Conservation (phyloP, 2,888 invertebrate species). For the Plusia festucae region DNA sequence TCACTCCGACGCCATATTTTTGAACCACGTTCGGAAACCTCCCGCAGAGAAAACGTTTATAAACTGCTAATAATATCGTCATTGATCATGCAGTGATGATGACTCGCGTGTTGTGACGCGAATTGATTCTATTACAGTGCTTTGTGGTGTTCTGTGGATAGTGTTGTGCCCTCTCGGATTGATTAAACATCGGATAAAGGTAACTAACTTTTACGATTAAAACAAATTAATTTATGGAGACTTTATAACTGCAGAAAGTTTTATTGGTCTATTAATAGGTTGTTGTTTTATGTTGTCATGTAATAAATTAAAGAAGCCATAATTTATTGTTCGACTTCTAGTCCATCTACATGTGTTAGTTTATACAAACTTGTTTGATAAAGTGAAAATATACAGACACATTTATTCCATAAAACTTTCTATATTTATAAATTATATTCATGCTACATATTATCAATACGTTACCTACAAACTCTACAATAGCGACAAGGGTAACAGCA, state of each 20-base stretch:
- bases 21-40: conserved; percentile 51
- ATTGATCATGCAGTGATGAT: conserved; percentile 62
- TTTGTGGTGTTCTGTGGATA: conserved; percentile 55
- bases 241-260: neutral
- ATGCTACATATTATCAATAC: neutral
- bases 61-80: conserved; percentile 69
- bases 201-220: conserved; percentile 28
- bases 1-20: conserved; percentile 40
- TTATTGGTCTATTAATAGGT: neutral
- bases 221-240: neutral
- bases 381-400: conserved; percentile 5
- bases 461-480: neutral
- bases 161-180: conserved; percentile 55
- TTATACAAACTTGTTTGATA: conserved; percentile 1
- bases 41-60: conserved; percentile 72
- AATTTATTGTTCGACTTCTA: neutral
- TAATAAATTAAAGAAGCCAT: neutral
- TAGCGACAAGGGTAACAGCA: neutral
- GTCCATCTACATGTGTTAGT: neutral
- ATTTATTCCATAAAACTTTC: conserved; percentile 4
- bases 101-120: conserved; percentile 46
- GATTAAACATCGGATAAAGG: conserved; percentile 36
- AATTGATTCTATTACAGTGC: conserved; percentile 48
- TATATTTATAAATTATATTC: conserved; percentile 2
- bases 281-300: neutral